Percentiles rank a stretch among this genome's conserved stretches.
Evolutionary conservation across 2,113 vertebrate species (phyloP).

Genomic region (Emydura subglobosa): DNA sequence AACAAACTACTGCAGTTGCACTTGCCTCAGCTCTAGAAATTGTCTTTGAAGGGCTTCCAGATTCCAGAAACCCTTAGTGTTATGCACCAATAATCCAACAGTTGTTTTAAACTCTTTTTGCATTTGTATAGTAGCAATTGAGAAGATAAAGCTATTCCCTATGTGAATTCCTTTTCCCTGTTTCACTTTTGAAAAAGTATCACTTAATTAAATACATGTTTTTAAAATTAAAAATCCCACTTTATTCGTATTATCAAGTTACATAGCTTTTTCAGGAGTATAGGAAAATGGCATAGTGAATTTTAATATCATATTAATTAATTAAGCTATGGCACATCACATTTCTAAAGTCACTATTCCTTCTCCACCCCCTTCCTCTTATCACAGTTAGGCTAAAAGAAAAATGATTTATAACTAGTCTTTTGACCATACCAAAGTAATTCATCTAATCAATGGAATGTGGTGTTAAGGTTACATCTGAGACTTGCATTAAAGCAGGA

Average conservation of each 20-base stretch:
- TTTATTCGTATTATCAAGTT: neutral
- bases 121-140: neutral
- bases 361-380: neutral
- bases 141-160: neutral
- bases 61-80: neutral
- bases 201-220: neutral
- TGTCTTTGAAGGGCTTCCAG: neutral
- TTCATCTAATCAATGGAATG: neutral
- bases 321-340: neutral
- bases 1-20: neutral
- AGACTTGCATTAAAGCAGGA: fast-evolving
- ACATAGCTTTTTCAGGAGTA: neutral
- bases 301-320: neutral
- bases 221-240: fast-evolving
- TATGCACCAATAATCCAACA: neutral
- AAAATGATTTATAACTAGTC: too few relatives aligned
- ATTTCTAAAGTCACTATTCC: neutral
- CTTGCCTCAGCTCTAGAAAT: neutral
- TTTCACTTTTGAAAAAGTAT: neutral
- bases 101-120: neutral
- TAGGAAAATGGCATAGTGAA: neutral
- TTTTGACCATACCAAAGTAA: neutral
- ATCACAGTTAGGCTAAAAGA: too few relatives aligned
- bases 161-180: neutral
- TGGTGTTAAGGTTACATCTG: neutral